Conservation (phyloP, 2,113 vertebrate genomes). For the Chamaea fasciata region DNA sequence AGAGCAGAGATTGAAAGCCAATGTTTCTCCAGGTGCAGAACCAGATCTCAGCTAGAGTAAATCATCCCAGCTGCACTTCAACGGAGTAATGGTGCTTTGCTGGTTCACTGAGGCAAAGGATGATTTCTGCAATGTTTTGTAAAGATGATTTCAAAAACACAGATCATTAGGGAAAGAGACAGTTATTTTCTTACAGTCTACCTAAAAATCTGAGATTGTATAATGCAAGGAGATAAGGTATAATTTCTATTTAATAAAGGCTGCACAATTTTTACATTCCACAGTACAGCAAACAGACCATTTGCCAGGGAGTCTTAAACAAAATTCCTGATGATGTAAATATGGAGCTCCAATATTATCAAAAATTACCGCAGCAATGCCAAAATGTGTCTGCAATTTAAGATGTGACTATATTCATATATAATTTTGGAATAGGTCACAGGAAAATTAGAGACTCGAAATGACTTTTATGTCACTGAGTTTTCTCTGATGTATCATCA, state of each 20-base stretch:
- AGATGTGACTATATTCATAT: neutral
- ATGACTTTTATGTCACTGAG: neutral
- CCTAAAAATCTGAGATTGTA: neutral
- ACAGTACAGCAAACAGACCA: neutral
- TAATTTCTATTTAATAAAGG: neutral
- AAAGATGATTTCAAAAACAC: neutral
- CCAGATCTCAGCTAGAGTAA: conserved; percentile 13
- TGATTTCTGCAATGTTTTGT: neutral
- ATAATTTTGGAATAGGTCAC: neutral
- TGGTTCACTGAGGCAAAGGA: neutral
- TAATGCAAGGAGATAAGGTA: neutral
- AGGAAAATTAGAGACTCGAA: neutral
- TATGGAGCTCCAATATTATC: neutral
- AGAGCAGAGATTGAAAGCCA: conserved; percentile 22
- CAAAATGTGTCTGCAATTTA: neutral
- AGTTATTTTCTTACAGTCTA: neutral
- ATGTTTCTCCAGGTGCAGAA: neutral
- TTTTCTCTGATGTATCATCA: neutral
- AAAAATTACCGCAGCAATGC: accelerated
- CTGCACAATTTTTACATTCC: neutral
- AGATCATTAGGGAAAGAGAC: neutral
- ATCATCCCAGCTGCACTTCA: neutral
- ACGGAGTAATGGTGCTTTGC: neutral
- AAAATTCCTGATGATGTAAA: neutral
- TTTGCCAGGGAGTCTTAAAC: neutral